A percentile compares a stretch with the other conserved stretches of the same genome.
Evolutionary conservation across 2,113 vertebrate genomes (phyloP).

Genomic region (Malurus elegans): DNA sequence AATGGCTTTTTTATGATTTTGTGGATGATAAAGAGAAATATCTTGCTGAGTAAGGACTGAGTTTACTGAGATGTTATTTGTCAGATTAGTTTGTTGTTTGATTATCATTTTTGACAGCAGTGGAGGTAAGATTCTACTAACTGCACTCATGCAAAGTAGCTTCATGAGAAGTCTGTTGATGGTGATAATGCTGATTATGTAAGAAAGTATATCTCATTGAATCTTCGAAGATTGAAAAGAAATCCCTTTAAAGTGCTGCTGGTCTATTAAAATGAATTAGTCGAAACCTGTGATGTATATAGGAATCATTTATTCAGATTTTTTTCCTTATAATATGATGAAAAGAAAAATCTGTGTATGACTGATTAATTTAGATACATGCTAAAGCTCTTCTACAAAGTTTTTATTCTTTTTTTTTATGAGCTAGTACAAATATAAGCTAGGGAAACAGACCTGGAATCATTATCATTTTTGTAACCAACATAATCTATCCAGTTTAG

Average conservation of each 20-base stretch:
- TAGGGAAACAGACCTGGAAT: neutral
- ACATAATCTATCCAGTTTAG: neutral
- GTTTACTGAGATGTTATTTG: neutral
- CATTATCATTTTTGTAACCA: neutral
- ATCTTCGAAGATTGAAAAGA: neutral
- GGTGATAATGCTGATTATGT: neutral
- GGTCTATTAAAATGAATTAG: neutral
- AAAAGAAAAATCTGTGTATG: neutral
- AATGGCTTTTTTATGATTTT: neutral
- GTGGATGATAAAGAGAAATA: neutral
- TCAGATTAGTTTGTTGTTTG: neutral
- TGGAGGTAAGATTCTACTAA: neutral
- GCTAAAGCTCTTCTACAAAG: neutral
- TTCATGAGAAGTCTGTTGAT: neutral
- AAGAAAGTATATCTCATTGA: neutral
- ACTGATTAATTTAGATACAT: neutral
- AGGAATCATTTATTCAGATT: neutral
- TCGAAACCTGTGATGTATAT: neutral
- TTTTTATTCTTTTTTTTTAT: neutral
- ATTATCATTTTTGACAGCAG: neutral
- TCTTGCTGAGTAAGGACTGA: neutral
- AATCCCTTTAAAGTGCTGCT: neutral
- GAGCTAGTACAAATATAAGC: neutral
- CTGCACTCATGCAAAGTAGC: neutral
- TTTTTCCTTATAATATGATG: neutral